Conservation (phyloP, 2,797 vertebrate species). For the Dendrocincla fuliginosa region DNA sequence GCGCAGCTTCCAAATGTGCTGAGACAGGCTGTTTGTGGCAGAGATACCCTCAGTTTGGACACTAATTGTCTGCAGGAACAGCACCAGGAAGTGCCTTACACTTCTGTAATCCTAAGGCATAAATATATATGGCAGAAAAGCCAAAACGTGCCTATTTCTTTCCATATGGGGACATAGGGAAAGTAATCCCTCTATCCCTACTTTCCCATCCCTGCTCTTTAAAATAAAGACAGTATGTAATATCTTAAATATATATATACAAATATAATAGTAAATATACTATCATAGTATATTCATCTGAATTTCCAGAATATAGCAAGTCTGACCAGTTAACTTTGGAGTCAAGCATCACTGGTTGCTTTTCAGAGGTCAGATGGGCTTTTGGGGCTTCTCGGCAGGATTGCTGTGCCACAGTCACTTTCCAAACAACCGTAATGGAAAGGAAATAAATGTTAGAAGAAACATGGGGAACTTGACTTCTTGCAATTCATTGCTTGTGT, state of each 20-base stretch:
- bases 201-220: neutral
- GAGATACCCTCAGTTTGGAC: neutral
- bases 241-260: neutral
- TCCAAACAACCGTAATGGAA: neutral
- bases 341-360: neutral
- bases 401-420: neutral
- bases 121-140: neutral
- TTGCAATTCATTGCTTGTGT: neutral
- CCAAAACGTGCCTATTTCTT: neutral
- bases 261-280: neutral
- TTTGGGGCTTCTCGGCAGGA: neutral
- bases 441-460: neutral
- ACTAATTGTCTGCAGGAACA: conserved; percentile 2
- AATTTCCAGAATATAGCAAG: neutral
- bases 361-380: neutral
- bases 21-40: conserved; percentile 34
- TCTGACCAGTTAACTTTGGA: neutral
- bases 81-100: neutral
- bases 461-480: neutral
- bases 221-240: neutral
- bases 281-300: fast-evolving
- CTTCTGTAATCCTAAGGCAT: neutral
- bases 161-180: neutral
- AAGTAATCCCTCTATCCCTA: neutral
- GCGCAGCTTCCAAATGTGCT: conserved; percentile 1